Percentiles rank a stretch among this genome's conserved stretches.
Conservation (phyloP, 2,113 vertebrate genomes). For the Megaceryle maxima region DNA sequence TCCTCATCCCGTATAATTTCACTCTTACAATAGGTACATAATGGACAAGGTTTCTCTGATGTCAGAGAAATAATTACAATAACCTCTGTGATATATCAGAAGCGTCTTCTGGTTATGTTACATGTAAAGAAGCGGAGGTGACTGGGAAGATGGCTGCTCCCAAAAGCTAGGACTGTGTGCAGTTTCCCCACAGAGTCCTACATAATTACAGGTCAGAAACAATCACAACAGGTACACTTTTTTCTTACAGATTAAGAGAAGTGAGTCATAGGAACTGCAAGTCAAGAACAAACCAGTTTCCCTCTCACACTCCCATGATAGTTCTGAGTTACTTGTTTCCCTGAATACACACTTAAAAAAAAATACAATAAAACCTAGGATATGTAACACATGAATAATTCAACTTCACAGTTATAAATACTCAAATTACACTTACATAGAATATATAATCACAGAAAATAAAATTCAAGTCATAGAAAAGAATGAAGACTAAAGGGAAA, state of each 20-base stretch:
- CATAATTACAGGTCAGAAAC: constrained; percentile 56
- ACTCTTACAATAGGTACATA: neutral
- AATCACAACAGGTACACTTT: constrained; percentile 52
- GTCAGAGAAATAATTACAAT: constrained; percentile 19
- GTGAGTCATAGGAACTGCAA: constrained; percentile 62
- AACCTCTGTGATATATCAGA: neutral
- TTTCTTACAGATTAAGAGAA: constrained; percentile 59
- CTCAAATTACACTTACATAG: constrained; percentile 87
- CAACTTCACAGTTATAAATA: constrained; percentile 98
- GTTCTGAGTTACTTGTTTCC: constrained; percentile 74
- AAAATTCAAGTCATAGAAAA: constrained; percentile 91
- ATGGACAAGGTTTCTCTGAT: neutral
- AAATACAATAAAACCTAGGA: constrained; percentile 75
- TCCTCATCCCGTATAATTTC: neutral
- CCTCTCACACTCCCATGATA: constrained; percentile 52
- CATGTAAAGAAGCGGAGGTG: neutral
- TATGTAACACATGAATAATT: constrained; percentile 91
- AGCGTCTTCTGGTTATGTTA: neutral
- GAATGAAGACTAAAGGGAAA: constrained; percentile 76
- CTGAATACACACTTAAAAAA: constrained; percentile 73
- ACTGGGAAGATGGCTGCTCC: constrained; percentile 70
- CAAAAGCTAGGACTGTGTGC: constrained; percentile 56
- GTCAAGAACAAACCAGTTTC: constrained; percentile 65
- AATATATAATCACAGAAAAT: constrained; percentile 80
- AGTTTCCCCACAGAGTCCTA: constrained; percentile 59